Base-by-base conservation (phyloP, 2,888 invertebrate species). In the Hypsopygia costalis region DNA sequence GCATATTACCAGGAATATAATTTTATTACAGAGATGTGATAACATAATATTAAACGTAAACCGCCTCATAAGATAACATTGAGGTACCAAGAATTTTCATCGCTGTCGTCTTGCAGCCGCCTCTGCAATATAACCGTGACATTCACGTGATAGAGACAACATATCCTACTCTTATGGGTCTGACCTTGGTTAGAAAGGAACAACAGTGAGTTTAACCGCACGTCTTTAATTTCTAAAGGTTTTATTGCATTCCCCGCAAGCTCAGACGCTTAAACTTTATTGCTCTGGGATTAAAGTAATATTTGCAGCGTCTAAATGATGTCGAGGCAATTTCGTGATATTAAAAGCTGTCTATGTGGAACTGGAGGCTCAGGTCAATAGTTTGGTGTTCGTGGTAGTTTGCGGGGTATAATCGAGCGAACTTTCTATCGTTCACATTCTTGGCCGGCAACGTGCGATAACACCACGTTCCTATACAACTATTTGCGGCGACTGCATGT, bases 241-340 rank as follows among this genome's bases (percentile, higher is more conserved):
- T 87, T 87, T 87, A 88, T 87, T 88, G 82, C 86, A 82, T 86
- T 87, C 82, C 69, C 77, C 72, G 79, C 81, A 81, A 86, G 85
- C 86, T 80, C 82, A 82, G 83, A 80, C 81, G 79, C 82, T 85
- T 87, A 85, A 87, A 86, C 87, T 87, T 88, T 88, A 88, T 86
- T 79, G 81, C 85, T 76, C 69, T 81, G 69, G 81, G 83, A 87
- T 87, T 88, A 86, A 87, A 87, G 88, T 87, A 83, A 87, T 87
- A 87, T 87, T 88, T 86, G 85, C 86, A 77, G 81, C 78, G 69
- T 69, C 86, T 83, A 83, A 87, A 85, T 86, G 81, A 83, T 83
- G 82, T 79, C 65, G 78, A 68, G 81, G 80, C 80, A 85, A 86
- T 87, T 82, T 82, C 67, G 69, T 74, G 79, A 80, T 86, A 87